phyloP scores from a whole-genome alignment of 2,797 vertebrate species.

The Clarias platycephalus region DNA sequence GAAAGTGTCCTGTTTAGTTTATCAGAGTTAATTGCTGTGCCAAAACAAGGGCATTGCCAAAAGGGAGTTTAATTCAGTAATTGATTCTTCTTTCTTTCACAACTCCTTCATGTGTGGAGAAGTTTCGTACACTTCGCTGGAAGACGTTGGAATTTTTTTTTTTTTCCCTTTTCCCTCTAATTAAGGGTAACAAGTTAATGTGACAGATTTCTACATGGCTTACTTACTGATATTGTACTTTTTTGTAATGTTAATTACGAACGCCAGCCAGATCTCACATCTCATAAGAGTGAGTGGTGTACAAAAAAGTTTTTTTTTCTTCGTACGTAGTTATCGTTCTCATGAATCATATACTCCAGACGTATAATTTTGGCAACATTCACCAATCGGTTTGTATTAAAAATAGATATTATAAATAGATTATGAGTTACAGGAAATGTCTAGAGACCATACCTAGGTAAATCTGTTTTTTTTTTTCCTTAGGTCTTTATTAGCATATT shows the following conservation, averaged over 20 bases:
- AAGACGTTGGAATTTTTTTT: neutral
- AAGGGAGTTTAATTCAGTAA: neutral
- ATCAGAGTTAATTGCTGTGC: constrained; percentile 13
- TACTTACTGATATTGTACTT: neutral
- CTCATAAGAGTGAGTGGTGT: neutral
- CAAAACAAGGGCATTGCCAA: constrained; percentile 22
- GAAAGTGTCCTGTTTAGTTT: neutral
- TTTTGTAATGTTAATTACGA: neutral
- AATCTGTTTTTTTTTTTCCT: neutral
- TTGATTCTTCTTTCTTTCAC: neutral
- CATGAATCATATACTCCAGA: neutral
- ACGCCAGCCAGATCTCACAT: neutral
- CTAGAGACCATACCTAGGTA: neutral
- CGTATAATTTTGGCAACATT: neutral
- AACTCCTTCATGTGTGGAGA: neutral
- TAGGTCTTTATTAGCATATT: constrained; percentile 10
- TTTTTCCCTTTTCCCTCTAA: neutral
- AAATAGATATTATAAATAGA: neutral
- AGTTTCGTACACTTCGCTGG: neutral
- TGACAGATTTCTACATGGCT: neutral
- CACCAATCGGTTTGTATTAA: neutral
- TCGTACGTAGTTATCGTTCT: neutral
- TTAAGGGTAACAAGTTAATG: neutral
- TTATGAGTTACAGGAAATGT: neutral
- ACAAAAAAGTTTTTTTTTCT: neutral